Percentiles rank a stretch among this genome's conserved stretches.
These are phyloP conservation scores for Laspeyria flexula DNA, from an alignment of 2,888 invertebrate genomes.

Conservation along the genomic window DNA sequence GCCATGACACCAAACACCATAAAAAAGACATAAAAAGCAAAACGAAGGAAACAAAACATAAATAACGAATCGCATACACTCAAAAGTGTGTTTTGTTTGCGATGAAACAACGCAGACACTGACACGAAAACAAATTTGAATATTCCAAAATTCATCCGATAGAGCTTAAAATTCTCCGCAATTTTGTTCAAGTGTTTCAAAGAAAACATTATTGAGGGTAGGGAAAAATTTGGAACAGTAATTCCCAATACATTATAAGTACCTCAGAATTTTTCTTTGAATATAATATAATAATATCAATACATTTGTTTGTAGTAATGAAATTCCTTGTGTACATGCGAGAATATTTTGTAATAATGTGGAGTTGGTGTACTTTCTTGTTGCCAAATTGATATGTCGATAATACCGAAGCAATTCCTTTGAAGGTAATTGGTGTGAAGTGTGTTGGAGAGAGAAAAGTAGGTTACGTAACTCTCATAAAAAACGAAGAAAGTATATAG, in stretches of 20 bases:
- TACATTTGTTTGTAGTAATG: conserved; percentile 37
- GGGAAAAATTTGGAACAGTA: conserved; percentile 37
- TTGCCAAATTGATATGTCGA: conserved; percentile 3
- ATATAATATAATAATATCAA: conserved; percentile 33
- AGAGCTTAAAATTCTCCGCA: conserved; percentile 26
- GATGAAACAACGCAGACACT: conserved; percentile 14
- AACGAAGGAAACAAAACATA: conserved; percentile 14
- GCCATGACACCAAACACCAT: too few relatives aligned
- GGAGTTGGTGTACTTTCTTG: not conserved
- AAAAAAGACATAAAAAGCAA: too few relatives aligned
- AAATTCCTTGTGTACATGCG: conserved; percentile 25
- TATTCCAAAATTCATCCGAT: conserved; percentile 34
- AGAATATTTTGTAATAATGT: not conserved
- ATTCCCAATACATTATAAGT: conserved; percentile 44
- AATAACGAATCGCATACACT: conserved; percentile 28
- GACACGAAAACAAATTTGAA: conserved; percentile 34
- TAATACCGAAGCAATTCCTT: not conserved
- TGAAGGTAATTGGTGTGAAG: not conserved
- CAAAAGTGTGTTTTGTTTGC: conserved; percentile 18
- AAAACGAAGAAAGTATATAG: not conserved
- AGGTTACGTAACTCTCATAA: not conserved
- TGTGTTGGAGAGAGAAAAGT: not conserved
- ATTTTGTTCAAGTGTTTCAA: conserved; percentile 29
- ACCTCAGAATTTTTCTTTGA: conserved; percentile 37
- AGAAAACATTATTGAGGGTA: conserved; percentile 32